Base-by-base conservation (phyloP, 2,113 vertebrate genomes). In the Nicator chloris region DNA sequence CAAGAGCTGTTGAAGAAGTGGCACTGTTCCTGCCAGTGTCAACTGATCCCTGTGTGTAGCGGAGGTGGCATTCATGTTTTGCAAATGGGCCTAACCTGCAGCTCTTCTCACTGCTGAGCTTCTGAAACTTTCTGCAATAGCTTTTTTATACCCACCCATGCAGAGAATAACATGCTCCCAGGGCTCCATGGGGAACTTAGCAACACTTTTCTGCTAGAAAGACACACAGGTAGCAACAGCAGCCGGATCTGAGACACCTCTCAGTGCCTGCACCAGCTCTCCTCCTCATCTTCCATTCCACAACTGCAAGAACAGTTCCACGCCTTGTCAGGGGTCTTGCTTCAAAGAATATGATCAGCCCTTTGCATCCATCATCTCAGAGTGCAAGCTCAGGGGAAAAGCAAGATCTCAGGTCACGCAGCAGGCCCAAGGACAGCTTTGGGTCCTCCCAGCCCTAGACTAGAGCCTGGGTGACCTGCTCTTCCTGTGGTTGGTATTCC, bases 121-220 rank as follows among this genome's bases (percentile, higher is more conserved):
- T 56, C 82, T 66, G 75, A 93, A 95, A 97, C 71, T 93, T 95
- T 94, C 85, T 57, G 79, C 94, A 92, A 50, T 77, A 85, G 53
- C 57, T 85, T 76, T 93, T 92, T 87, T 86, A 90, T 77, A 89
- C 81, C 50, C 24, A 1, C 95, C 78, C 81, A 94, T 78, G 2
- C 33, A 35, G 44, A 30, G 84, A 65, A 95, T 59, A 89, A 91
- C 91, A 90, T 12, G 51, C 50, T 91, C 50, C 54, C 66, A n/a
- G 71, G 64, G 85, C 76, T 92, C 79, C 66, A 80, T 7, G 27
- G 63, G 59, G 68, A 88, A 86, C 82, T 73, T 85, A 91, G 87
- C 93, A 95, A 95, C 91, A 80, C 50, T 27, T 13, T 35, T 53
- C 64, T 85, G 50, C 66, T 53, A 42, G 70, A 53, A 88, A 88